Base-by-base conservation (phyloP, 2,888 invertebrate species). In the Parapristionchus giblindavisi region DNA sequence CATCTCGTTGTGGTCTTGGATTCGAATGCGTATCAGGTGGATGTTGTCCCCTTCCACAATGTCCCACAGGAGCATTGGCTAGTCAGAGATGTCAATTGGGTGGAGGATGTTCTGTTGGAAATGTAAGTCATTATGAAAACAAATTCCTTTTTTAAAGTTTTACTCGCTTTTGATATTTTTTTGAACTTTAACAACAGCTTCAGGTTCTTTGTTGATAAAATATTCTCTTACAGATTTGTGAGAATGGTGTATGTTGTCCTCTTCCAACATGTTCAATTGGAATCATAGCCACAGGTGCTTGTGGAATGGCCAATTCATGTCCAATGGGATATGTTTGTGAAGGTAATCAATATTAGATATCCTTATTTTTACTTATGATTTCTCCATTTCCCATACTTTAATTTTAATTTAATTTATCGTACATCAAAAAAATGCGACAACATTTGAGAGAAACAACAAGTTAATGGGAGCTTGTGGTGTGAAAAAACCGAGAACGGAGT, bases 291-390 rank as follows among this genome's bases (percentile, higher is more conserved):
- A 80, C 81, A 58, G 81, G 83, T 52, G 79, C 84, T 63, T 86
- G 86, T 74, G 86, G 86, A 36, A 77, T 80, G 76, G 85, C 82
- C 40, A 86, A 86, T 74, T 75, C 84, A 27, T 86, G 86, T 60
- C 86, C 86, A 0, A 80, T 82, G 11, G 85, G 85, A 38, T 85
- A 81, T 74, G 77, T 84, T 40, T 86, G 86, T 63, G 86, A 86
- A 76, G 84, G 84, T 78, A 36, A 29, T 11, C 3, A 11, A 63
- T 14, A 14, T 48, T 11, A 48, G 21, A 48, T 48, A 11, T 21
- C 48, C 48, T 48, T 48, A 48, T 48, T 21, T 14, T 14, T 11
- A 48, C 48, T 11, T 14, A 21, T 21, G 11, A 21, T 48, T 11
- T 11, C 11, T 21, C 21, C 48, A 14, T 48, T 48, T 48, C 21